Base-by-base conservation (phyloP, 2,888 invertebrate genomes). In the Eristalinus aeneus region DNA sequence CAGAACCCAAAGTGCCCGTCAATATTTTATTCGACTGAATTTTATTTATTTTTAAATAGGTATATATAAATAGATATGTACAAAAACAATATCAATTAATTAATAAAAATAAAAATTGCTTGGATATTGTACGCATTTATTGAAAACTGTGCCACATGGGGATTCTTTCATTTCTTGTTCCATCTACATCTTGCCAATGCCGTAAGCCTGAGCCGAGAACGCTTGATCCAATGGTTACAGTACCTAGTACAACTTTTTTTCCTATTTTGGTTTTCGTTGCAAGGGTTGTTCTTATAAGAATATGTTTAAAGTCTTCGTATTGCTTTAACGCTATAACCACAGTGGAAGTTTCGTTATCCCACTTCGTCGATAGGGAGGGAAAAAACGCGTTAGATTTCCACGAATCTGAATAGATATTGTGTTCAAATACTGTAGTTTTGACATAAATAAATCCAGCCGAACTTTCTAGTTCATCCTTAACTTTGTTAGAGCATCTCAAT, bases 321-420 rank as follows among this genome's bases (percentile, higher is more conserved):
- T 88, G 89, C 32, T 89, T 89, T 27, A 92, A 65, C 1, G 92
- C 92, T 54, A 93, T 89, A 2, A 78, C 88, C 0, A 93, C 88
- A 0, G 91, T 90, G 1, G 93, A 91, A 36, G 88, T 87, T 4
- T 89, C 89, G 1, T 95, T 94, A 89, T 96, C 95, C 93, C 96
- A 95, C 92, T 96, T 95, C 89, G 95, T 95, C n/a, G 96, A 96
- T 78, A 96, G 95, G 3, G 96, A 95, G 5, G 96, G 96, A 16
- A 94, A 93, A 91, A 97, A 97, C 88, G 94, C 93, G 89, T 95
- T 95, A 88, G 96, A 96, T 90, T 96, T 96, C 96, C 96, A 96
- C 87, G 94, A 93, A 76, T 93, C 93, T 32, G 93, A 93, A 46
- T 94, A 92, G 68, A 93, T 94, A 88, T 94, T 95, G 81, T 94